phyloP scores from a whole-genome alignment of 2,797 vertebrate species.

The Anguilla pacifica region DNA sequence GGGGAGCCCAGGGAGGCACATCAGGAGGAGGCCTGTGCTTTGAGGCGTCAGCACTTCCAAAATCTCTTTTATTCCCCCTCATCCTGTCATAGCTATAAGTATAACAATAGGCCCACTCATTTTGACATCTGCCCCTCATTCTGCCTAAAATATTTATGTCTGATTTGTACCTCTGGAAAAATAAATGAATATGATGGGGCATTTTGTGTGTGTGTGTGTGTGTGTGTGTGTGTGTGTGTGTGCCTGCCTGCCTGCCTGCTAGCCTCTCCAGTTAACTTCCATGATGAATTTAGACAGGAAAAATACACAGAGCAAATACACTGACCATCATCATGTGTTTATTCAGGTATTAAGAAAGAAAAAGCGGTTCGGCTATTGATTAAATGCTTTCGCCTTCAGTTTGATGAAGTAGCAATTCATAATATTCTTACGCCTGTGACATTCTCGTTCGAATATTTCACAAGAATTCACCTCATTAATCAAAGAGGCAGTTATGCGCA shows the following conservation, averaged over 20 bases:
- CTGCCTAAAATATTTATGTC: conserved; percentile 6
- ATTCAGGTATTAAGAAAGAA: neutral
- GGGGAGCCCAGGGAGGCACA: neutral
- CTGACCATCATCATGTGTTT: neutral
- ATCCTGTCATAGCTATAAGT: conserved; percentile 18
- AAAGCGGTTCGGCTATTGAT: neutral
- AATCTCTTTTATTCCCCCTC: conserved; percentile 24
- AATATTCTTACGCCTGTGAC: neutral
- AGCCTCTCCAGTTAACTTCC: neutral
- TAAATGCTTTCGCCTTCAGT: neutral
- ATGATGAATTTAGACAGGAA: neutral
- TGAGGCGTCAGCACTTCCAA: conserved; percentile 15
- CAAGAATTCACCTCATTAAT: neutral
- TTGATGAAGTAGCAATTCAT: neutral
- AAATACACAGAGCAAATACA: neutral
- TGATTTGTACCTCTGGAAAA: neutral
- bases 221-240: neutral
- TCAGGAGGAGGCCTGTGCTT: neutral
- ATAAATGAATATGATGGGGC: neutral
- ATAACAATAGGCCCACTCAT: conserved; percentile 3
- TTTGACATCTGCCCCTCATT: conserved; percentile 24
- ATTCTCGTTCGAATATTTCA: neutral
- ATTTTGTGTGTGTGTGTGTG: neutral
- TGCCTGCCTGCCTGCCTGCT: neutral
- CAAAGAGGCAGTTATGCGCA: neutral